Base-by-base conservation (phyloP, 2,888 invertebrate species). In the Drosophila kanekoi region DNA sequence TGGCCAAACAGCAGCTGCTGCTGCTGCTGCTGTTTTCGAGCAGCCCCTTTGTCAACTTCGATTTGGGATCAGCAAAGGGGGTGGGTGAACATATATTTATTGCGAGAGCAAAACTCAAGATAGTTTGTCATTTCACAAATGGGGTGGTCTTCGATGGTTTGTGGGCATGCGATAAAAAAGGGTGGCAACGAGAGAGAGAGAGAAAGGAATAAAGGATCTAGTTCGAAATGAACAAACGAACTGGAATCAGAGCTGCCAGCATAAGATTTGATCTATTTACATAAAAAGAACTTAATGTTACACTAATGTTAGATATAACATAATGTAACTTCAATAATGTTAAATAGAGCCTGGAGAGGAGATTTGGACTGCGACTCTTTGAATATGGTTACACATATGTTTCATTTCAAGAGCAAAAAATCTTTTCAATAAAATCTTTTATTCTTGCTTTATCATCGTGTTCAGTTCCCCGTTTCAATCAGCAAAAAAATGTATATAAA, bases 51-150 rank as follows among this genome's bases (percentile, higher is more conserved):
- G 77, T 58, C 45, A 54, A 71, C 49, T 56, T 62, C 72, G 77
- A 62, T 64, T 65, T 68, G 60, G 80, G 83, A 75, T 77, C 74
- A 45, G 35, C 72, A 1, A 13, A 23, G 73, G 77, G 77, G 68
- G 54, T 71, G 62, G 45, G 76, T 62, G 48, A 8, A 45, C 48
- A 41, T n/a, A 18, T 35, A 28, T 18, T 56, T 53, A 41, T 14
- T 28, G 43, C 18, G 40, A 57, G 51, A 28, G 61, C 57, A 49
- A 18, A 53, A 33, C 45, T 68, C 69, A 63, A 23, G 41, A 47
- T 77, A 72, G 59, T 72, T 72, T 76, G 61, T 66, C 58, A 72
- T 32, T 37, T 33, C 9, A 49, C 38, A 59, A 58, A 56, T 44
- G 68, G 80, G 80, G 82, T 79, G 51, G 76, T 33, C 57, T 35